These are phyloP conservation scores for Ecliptopera silaceata DNA, from an alignment of 2,888 invertebrate genomes.

Conservation along the genomic window DNA sequence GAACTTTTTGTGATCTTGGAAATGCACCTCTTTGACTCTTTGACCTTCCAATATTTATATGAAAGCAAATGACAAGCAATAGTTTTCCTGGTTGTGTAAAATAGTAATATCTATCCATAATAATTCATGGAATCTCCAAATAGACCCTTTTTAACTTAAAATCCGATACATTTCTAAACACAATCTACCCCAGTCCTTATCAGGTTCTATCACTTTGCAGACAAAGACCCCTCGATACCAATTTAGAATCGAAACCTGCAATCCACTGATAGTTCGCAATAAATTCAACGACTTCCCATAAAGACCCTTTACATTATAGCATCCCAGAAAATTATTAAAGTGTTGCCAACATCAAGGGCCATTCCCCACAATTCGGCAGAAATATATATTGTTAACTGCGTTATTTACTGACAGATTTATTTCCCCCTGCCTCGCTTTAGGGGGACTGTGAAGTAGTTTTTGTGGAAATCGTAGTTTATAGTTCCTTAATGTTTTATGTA, in stretches of 20 bases:
- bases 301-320: constrained; percentile 38
- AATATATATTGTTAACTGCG: constrained; percentile 66
- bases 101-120: too few species aligned
- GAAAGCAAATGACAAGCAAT: too few species aligned
- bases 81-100: too few species aligned
- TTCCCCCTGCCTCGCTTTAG: constrained; percentile 46
- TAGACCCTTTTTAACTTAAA: neutral
- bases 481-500: constrained; percentile 41
- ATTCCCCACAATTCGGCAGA: constrained; percentile 55
- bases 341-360: constrained; percentile 61
- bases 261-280: constrained; percentile 22
- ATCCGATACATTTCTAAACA: neutral
- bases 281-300: constrained; percentile 22
- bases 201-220: constrained; percentile 25
- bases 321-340: constrained; percentile 57
- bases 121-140: too few species aligned
- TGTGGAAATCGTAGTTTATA: constrained; percentile 42
- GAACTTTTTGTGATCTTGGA: too few species aligned
- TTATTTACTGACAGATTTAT: constrained; percentile 70
- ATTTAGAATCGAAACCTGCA: constrained; percentile 30
- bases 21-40: too few species aligned
- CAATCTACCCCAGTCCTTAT: neutral
- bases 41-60: too few species aligned
- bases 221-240: constrained; percentile 11
- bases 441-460: constrained; percentile 41